phyloP scores from a whole-genome alignment of 2,797 vertebrate genomes.

The Melanotaenia boesemani region DNA sequence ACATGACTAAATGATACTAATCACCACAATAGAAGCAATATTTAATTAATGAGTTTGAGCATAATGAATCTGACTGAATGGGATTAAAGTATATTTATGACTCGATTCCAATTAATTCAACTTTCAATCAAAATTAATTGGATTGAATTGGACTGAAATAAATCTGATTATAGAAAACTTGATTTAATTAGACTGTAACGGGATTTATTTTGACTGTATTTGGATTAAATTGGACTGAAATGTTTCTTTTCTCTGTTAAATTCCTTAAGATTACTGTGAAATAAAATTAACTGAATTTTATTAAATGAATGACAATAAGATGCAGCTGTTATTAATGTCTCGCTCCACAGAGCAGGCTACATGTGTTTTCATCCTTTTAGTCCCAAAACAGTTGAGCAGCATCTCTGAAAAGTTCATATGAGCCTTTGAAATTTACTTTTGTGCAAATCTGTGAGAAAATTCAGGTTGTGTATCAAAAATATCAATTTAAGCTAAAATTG shows the following conservation, averaged over 20 bases:
- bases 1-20: too few relatives aligned
- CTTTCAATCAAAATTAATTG: too few relatives aligned
- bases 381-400: too few relatives aligned
- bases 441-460: too few relatives aligned
- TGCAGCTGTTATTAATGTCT: neutral
- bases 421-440: too few relatives aligned
- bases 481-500: neutral
- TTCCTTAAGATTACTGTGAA: too few relatives aligned
- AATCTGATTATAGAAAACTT: neutral
- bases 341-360: too few relatives aligned
- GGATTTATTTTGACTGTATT: neutral
- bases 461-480: too few relatives aligned
- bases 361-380: too few relatives aligned
- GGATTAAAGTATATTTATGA: neutral
- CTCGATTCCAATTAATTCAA: neutral
- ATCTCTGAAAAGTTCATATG: too few relatives aligned
- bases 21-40: too few relatives aligned
- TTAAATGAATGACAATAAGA: neutral
- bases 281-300: neutral
- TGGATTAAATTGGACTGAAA: neutral
- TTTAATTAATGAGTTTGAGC: neutral
- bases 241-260: neutral
- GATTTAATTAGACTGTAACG: neutral
- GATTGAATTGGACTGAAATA: neutral
- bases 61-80: neutral